Conservation (phyloP, 2,797 vertebrate species). For the Clarias fuscus region DNA sequence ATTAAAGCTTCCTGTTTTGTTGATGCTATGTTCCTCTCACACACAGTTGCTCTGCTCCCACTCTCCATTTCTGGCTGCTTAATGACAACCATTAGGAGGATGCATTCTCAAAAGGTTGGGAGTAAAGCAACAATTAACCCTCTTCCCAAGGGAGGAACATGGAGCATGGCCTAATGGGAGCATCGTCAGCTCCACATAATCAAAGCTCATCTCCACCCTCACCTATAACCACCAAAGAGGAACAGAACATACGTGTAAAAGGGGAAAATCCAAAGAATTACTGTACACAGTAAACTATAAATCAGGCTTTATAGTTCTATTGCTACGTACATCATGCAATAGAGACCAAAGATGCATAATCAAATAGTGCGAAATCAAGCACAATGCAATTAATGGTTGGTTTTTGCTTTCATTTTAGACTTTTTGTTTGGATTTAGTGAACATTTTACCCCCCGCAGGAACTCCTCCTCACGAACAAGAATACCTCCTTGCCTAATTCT, state of each 20-base stretch:
- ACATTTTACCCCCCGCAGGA: not conserved
- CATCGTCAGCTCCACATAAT: constrained; percentile 44
- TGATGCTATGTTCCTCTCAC: constrained; percentile 40
- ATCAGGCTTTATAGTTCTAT: not conserved
- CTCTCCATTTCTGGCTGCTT: constrained; percentile 40
- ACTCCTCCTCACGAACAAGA: too few relatives aligned
- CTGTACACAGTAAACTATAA: not conserved
- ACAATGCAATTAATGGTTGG: not conserved
- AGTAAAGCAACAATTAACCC: constrained; percentile 57
- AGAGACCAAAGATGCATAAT: constrained; percentile 1
- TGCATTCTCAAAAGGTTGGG: constrained; percentile 50
- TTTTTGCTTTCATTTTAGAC: not conserved
- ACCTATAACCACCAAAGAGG: constrained; percentile 4
- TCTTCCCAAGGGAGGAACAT: constrained; percentile 42
- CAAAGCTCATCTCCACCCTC: constrained; percentile 34
- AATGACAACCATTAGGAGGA: constrained; percentile 51
- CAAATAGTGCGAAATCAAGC: not conserved
- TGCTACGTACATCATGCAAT: constrained; percentile 1
- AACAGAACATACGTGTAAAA: not conserved
- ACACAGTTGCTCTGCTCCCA: constrained; percentile 36
- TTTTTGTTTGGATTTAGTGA: not conserved
- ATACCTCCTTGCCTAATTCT: too few relatives aligned
- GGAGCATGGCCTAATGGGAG: constrained; percentile 54
- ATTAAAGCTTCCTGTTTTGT: constrained; percentile 30
- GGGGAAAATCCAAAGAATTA: constrained; percentile 10